A percentile compares a stretch with the other conserved stretches of the same genome.
These are phyloP conservation scores for Heteractis magnifica DNA, from an alignment of 92 coral and sea anemone genomes.

Conservation along the genomic window DNA sequence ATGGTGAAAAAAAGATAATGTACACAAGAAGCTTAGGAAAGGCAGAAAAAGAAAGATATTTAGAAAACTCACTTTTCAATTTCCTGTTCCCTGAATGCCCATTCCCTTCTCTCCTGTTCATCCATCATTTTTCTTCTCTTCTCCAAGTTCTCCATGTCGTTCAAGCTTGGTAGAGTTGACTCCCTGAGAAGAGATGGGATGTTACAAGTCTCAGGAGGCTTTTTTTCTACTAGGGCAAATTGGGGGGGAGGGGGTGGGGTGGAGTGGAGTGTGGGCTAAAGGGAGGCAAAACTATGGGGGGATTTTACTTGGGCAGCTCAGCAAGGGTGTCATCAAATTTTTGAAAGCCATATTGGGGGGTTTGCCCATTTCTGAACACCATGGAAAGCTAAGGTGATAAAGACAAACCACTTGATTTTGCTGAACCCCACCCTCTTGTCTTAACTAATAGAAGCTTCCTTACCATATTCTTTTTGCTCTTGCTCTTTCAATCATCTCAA, in stretches of 20 bases:
- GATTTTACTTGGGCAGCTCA: too few species aligned
- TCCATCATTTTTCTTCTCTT: constrained; percentile 97
- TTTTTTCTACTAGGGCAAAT: background rate
- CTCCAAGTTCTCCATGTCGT: constrained; percentile 85
- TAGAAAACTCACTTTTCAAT: constrained; percentile 77
- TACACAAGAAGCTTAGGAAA: background rate
- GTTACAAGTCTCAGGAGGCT: background rate
- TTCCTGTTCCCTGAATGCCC: constrained; percentile 95
- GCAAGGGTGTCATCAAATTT: too few species aligned
- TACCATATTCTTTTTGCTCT: constrained; percentile 94
- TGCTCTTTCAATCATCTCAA: constrained; percentile 99
- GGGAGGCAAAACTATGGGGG: too few species aligned
- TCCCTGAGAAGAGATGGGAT: constrained; percentile 57
- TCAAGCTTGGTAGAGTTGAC: constrained; percentile 87
- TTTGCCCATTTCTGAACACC: too few species aligned
- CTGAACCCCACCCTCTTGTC: too few species aligned
- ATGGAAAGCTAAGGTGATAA: too few species aligned
- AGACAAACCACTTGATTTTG: too few species aligned
- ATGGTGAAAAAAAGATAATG: background rate
- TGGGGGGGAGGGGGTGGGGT: too few species aligned
- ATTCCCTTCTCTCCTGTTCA: constrained; percentile 93
- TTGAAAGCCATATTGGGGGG: too few species aligned
- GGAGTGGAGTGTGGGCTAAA: too few species aligned
- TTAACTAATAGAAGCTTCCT: constrained; percentile 7
- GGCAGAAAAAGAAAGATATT: background rate